Percentiles rank a stretch among this genome's conserved stretches.
Evolutionary conservation across 2,113 vertebrate species (phyloP).

Genomic region (Neogale vison): DNA sequence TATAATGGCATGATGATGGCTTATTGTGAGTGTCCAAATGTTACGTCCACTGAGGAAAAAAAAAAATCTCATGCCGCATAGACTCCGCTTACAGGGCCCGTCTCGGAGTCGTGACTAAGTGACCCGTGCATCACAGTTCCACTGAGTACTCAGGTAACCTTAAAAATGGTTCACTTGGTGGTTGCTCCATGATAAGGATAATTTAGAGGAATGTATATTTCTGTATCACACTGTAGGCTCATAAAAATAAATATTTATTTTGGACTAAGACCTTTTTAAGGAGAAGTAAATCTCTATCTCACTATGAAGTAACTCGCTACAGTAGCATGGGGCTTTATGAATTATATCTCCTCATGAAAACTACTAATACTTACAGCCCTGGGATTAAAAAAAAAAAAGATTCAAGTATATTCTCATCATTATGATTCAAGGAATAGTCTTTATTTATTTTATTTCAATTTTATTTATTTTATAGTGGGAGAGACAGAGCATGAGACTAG

Average conservation of each 20-base stretch:
- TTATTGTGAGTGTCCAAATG: slow-evolving; percentile 28
- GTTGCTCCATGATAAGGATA: neutral
- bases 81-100: neutral
- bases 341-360: neutral
- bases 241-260: neutral
- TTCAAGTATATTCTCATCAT: neutral
- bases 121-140: neutral
- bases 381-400: neutral
- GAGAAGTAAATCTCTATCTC: neutral
- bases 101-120: neutral
- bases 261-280: neutral
- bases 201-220: neutral
- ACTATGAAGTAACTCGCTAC: neutral
- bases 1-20: neutral
- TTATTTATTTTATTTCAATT: too few species aligned
- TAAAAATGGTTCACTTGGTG: neutral
- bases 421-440: neutral
- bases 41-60: neutral
- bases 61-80: neutral
- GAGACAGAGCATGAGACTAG: too few species aligned
- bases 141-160: neutral
- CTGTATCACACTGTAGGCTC: neutral
- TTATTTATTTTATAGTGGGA: too few species aligned
- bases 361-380: neutral
- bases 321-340: neutral